Evolutionary conservation across 2,888 invertebrate species (phyloP).

Genomic region (Melanotus villosus): DNA sequence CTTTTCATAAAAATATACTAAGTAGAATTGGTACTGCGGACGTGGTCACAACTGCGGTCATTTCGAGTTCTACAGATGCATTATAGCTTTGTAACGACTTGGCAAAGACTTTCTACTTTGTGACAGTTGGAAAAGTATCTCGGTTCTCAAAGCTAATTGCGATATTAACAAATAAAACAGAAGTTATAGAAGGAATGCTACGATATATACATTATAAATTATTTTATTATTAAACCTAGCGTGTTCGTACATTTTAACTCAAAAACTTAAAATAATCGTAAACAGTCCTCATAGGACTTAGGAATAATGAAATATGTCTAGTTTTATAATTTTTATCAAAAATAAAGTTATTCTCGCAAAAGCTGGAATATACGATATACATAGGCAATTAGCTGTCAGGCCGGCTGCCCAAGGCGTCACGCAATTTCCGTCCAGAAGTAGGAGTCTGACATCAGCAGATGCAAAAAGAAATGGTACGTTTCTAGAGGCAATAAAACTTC

Average conservation of each 20-base stretch:
- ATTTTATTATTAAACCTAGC: too few relatives aligned
- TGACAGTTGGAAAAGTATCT: constrained; percentile 33
- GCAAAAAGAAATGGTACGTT: constrained; percentile 60
- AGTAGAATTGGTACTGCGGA: constrained; percentile 54
- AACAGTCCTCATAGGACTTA: too few relatives aligned
- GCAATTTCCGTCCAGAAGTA: constrained; percentile 59
- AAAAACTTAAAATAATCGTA: too few relatives aligned
- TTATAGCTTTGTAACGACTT: constrained; percentile 45
- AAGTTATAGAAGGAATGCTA: background rate
- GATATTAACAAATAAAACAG: background rate
- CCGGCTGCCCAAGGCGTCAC: constrained; percentile 55
- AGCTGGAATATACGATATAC: constrained; percentile 21
- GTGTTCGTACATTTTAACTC: too few relatives aligned
- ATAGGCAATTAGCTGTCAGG: constrained; percentile 45
- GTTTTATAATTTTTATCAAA: constrained; percentile 9
- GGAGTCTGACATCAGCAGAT: constrained; percentile 62
- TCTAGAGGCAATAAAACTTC: constrained; percentile 63
- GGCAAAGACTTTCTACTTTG: constrained; percentile 38
- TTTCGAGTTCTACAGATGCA: constrained; percentile 49
- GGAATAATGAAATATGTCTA: too few relatives aligned
- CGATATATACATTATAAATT: too few relatives aligned
- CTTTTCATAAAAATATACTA: constrained; percentile 59
- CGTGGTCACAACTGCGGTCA: constrained; percentile 55
- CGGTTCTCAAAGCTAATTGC: constrained; percentile 9
- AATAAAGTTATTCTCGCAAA: constrained; percentile 27